Evolutionary conservation across 2,797 vertebrate species (phyloP).

Genomic region (Spondyliosoma cantharus): DNA sequence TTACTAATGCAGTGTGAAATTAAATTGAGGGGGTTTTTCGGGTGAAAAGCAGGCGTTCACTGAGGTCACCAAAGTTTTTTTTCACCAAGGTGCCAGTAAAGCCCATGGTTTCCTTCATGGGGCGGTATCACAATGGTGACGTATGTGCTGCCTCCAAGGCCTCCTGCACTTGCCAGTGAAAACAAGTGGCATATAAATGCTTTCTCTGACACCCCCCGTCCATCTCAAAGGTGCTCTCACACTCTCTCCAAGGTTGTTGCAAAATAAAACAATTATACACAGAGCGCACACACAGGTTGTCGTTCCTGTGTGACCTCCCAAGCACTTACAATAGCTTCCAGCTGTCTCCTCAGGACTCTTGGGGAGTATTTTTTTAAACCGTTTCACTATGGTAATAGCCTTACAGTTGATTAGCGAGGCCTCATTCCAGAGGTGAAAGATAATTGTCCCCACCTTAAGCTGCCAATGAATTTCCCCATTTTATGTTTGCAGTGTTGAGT

Average conservation of each 20-base stretch:
- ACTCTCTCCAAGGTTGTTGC: conserved; percentile 78
- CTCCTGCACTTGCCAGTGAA: conserved; percentile 76
- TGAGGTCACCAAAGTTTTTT: conserved; percentile 47
- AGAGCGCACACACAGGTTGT: conserved; percentile 64
- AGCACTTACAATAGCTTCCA: conserved; percentile 76
- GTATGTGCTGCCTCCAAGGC: conserved; percentile 73
- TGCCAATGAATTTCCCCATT: conserved; percentile 20
- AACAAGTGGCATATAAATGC: conserved; percentile 78
- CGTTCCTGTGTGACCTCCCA: conserved; percentile 20
- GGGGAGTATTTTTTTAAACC: conserved; percentile 73
- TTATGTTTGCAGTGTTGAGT: conserved; percentile 35
- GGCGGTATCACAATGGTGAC: conserved; percentile 69
- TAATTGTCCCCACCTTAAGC: conserved; percentile 75
- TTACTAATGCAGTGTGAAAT: conserved; percentile 82
- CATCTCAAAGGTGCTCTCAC: conserved; percentile 65
- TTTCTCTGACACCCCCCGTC: conserved; percentile 63
- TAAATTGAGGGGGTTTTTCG: conserved; percentile 63
- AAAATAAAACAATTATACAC: conserved; percentile 81
- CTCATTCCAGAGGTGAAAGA: conserved; percentile 70
- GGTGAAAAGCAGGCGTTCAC: conserved; percentile 44
- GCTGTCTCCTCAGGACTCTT: conserved; percentile 73
- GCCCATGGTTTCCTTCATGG: conserved; percentile 65
- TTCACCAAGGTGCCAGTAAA: conserved; percentile 59
- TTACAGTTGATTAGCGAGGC: conserved; percentile 75
- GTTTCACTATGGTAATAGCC: conserved; percentile 73